These are phyloP conservation scores for Rapana venosa DNA, from an alignment of 2,888 invertebrate species.

Conservation along the genomic window DNA sequence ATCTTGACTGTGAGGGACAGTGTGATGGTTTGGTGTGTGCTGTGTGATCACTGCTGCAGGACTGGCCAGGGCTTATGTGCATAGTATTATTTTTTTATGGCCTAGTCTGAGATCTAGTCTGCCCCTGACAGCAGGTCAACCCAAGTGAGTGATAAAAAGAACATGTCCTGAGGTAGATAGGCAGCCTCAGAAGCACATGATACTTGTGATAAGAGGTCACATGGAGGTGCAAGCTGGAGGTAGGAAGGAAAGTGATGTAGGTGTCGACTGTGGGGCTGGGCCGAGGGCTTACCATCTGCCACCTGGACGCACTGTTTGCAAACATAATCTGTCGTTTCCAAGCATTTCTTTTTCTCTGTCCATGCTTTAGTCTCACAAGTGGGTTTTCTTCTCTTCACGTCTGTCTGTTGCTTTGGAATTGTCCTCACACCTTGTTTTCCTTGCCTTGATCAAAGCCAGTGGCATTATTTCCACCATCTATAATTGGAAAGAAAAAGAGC, in stretches of 20 bases:
- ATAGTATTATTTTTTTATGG: constrained; percentile 16
- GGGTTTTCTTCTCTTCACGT: constrained; percentile 3
- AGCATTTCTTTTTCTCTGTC: background rate
- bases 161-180: background rate
- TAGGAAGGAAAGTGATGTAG: background rate
- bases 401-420: background rate
- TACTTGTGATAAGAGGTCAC: constrained; percentile 26
- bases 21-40: constrained; percentile 28
- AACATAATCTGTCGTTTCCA: constrained; percentile 21
- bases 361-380: background rate
- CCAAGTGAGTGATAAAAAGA: background rate
- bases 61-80: background rate
- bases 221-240: background rate
- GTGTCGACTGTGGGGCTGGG: constrained; percentile 13
- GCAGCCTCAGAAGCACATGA: background rate
- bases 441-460: constrained; percentile 9
- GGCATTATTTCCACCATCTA: constrained; percentile 1
- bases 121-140: constrained; percentile 23
- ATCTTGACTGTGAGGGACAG: constrained; percentile 1
- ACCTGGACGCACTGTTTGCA: constrained; percentile 45
- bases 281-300: constrained; percentile 6
- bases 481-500: constrained; percentile 38
- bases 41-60: constrained; percentile 29
- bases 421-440: background rate
- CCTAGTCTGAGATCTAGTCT: constrained; percentile 13